These are phyloP conservation scores for Anguilla anguilla DNA, from an alignment of 2,797 vertebrate species.

Conservation along the genomic window DNA sequence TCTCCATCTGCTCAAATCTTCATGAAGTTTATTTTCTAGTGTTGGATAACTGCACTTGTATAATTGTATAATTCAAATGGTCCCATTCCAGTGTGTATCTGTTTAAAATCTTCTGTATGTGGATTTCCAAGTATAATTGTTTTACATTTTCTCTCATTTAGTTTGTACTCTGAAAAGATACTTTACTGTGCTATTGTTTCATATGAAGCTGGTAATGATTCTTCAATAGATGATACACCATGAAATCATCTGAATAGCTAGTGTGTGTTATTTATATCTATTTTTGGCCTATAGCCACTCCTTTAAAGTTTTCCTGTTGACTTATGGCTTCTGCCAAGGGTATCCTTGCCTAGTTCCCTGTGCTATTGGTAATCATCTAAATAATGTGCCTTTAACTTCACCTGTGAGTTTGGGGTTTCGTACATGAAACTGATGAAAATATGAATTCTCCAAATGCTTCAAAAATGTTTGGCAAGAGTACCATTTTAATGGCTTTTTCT, in stretches of 20 bases:
- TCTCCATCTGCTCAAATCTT: background rate
- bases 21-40: background rate
- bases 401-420: too few species aligned
- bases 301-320: too few species aligned
- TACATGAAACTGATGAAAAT: too few species aligned
- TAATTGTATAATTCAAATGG: background rate
- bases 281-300: too few species aligned
- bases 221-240: background rate
- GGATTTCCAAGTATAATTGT: background rate
- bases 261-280: too few species aligned
- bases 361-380: too few species aligned
- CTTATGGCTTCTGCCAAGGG: too few species aligned
- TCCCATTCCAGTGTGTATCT: background rate
- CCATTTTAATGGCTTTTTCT: too few species aligned
- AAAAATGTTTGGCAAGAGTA: too few species aligned
- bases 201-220: background rate
- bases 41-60: background rate
- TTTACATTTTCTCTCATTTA: background rate
- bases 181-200: background rate
- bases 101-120: background rate
- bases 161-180: background rate
- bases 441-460: too few species aligned
- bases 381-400: too few species aligned
- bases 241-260: background rate
- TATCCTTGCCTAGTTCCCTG: background rate